Evolutionary conservation across 2,113 vertebrate species (phyloP).

Genomic region (Sclerurus mexicanus): DNA sequence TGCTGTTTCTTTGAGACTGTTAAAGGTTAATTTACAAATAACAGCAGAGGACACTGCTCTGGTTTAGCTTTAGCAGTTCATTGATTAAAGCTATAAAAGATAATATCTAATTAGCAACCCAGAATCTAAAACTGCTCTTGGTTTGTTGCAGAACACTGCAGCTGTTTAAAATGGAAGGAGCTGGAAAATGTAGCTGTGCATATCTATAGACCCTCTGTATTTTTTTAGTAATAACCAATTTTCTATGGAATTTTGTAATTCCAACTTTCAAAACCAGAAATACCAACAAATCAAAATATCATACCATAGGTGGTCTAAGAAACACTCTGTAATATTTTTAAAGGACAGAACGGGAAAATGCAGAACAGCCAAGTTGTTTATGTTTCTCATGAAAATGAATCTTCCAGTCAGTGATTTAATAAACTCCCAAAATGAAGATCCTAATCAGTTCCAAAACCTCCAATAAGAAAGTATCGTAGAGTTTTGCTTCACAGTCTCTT

Average conservation of each 20-base stretch:
- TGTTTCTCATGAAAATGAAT: neutral
- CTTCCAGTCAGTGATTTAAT: neutral
- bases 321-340: neutral
- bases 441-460: neutral
- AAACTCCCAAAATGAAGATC: neutral
- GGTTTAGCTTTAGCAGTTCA: neutral
- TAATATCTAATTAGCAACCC: neutral
- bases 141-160: neutral
- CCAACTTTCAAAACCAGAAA: neutral
- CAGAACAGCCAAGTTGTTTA: neutral
- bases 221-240: neutral
- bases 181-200: neutral
- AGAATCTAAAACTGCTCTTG: neutral
- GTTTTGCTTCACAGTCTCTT: neutral
- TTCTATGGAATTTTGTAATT: neutral
- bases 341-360: neutral
- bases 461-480: neutral
- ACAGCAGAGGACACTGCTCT: neutral
- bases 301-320: neutral
- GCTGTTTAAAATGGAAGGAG: neutral
- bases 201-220: neutral
- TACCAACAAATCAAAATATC: neutral
- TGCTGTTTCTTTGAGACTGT: neutral
- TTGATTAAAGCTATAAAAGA: conserved; percentile 3
- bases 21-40: conserved; percentile 4